A percentile compares a stretch with the other conserved stretches of the same genome.
These are phyloP conservation scores for Melieria omissa DNA, from an alignment of 2,888 invertebrate genomes.

Conservation along the genomic window DNA sequence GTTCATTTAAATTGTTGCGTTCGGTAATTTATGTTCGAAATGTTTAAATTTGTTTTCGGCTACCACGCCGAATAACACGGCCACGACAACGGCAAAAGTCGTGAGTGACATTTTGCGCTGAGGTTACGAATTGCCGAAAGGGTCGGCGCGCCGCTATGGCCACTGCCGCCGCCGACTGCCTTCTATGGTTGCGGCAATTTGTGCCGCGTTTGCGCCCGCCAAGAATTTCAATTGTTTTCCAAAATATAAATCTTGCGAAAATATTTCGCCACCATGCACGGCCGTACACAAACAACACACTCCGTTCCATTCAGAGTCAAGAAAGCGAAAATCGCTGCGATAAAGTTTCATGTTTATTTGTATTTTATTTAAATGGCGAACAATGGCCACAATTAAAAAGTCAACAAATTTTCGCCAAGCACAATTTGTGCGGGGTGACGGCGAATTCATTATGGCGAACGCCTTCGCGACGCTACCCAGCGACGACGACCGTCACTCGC, in stretches of 20 bases:
- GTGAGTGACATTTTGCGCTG: conserved; percentile 20
- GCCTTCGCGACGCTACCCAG: no score
- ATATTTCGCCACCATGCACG: neutral
- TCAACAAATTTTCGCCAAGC: no score
- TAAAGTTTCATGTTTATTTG: no score
- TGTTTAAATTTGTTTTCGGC: conserved; percentile 26
- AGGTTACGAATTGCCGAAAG: conserved; percentile 5
- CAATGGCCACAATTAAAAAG: no score
- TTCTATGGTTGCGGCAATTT: conserved; percentile 14
- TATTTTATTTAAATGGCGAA: no score
- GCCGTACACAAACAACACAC: no score
- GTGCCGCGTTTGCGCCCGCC: neutral
- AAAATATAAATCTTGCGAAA: neutral
- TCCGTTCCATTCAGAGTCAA: no score
- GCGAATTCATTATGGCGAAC: no score
- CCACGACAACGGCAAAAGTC: conserved; percentile 10
- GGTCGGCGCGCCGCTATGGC: neutral
- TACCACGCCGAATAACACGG: neutral
- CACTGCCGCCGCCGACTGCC: neutral
- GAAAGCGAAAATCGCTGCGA: no score
- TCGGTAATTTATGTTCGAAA: conserved; percentile 27
- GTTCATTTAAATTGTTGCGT: conserved; percentile 26
- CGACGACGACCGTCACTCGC: no score
- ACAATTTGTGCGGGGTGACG: no score
- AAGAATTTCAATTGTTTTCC: conserved; percentile 29